Evolutionary conservation across 2,113 vertebrate genomes (phyloP).

Genomic region (Vidua macroura): DNA sequence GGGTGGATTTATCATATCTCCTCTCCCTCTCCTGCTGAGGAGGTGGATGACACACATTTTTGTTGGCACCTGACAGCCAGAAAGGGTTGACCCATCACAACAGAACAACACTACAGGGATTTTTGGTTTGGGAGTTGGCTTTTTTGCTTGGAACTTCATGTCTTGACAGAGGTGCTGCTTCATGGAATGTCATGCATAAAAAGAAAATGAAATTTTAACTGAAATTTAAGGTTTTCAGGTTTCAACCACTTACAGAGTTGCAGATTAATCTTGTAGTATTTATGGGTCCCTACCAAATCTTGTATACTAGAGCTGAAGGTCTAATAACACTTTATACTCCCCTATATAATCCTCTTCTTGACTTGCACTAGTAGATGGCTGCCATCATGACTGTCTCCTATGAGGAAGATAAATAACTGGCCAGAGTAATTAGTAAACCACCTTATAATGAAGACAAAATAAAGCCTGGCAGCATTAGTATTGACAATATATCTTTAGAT

Average conservation of each 20-base stretch:
- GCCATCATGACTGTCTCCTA: background rate
- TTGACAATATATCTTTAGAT: background rate
- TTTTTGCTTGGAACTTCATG: background rate
- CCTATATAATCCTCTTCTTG: background rate
- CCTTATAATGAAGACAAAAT: background rate
- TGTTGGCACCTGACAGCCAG: background rate
- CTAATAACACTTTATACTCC: background rate
- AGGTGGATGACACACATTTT: background rate
- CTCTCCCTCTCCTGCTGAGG: background rate
- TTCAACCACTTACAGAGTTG: background rate
- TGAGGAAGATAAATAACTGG: background rate
- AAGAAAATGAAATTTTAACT: background rate
- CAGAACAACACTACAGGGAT: background rate
- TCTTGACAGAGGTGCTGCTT: background rate
- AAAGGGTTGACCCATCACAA: background rate
- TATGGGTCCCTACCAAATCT: background rate
- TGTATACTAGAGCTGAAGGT: background rate
- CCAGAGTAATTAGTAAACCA: background rate
- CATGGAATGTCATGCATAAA: background rate
- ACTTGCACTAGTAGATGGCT: background rate
- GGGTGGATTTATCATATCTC: background rate
- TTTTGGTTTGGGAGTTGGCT: rapidly evolving
- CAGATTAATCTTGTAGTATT: background rate
- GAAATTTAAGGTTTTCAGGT: background rate
- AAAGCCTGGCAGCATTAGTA: background rate